Conservation (phyloP, 2,888 invertebrate genomes). For the Agrochola macilenta region DNA sequence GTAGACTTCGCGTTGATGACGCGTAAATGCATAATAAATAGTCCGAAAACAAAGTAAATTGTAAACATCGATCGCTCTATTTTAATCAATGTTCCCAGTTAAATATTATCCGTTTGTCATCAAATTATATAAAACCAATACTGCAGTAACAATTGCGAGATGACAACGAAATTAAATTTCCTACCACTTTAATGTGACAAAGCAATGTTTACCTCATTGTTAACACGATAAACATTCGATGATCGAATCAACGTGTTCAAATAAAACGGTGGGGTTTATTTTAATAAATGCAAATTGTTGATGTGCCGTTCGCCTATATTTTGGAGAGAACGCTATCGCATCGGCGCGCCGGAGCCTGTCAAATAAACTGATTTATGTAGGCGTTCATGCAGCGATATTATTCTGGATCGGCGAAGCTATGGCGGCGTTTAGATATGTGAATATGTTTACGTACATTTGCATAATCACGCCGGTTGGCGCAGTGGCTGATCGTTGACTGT, state of each 20-base stretch:
- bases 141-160: not conserved
- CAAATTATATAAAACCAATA: conserved; percentile 29
- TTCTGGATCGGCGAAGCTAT: conserved; percentile 4
- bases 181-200: conserved; percentile 18
- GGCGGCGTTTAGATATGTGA: conserved; percentile 9
- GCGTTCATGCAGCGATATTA: conserved; percentile 15
- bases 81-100: conserved; percentile 3
- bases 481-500: not conserved
- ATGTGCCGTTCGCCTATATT: conserved; percentile 29
- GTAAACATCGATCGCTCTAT: not conserved
- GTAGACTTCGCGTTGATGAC: not conserved
- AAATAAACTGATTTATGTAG: conserved; percentile 41
- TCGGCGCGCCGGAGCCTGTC: conserved; percentile 16
- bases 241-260: conserved; percentile 39
- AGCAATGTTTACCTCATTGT: conserved; percentile 18
- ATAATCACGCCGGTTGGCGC: conserved; percentile 15
- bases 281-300: conserved; percentile 41
- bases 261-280: conserved; percentile 33
- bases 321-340: conserved; percentile 10
- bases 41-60: not conserved
- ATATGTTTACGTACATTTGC: conserved; percentile 23
- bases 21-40: not conserved
- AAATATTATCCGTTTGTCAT: not conserved
- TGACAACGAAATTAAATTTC: conserved; percentile 18
- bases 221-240: conserved; percentile 28